A percentile compares a stretch with the other conserved stretches of the same genome.
These are phyloP conservation scores for Melanostigma gelatinosum DNA, from an alignment of 2,113 vertebrate genomes.

Conservation along the genomic window DNA sequence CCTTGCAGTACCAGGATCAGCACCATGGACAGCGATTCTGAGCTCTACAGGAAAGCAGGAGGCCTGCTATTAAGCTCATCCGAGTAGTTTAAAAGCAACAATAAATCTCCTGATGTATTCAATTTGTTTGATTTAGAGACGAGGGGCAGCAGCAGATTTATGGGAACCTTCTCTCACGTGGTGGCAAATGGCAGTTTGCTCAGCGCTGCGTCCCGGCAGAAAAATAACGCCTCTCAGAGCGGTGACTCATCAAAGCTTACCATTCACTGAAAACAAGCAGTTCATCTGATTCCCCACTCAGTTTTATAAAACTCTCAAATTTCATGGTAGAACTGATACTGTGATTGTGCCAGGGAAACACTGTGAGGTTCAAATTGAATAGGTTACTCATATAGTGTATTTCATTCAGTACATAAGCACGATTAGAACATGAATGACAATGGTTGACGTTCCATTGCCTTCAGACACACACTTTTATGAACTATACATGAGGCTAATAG, in stretches of 20 bases:
- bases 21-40: slow-evolving; percentile 47
- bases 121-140: slow-evolving; percentile 68
- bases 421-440: not conserved
- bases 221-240: slow-evolving; percentile 47
- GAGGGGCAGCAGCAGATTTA: slow-evolving; percentile 55
- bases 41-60: not conserved
- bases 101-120: slow-evolving; percentile 62
- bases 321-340: slow-evolving; percentile 8
- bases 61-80: slow-evolving; percentile 15
- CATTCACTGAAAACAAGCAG: slow-evolving; percentile 47
- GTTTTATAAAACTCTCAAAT: slow-evolving; percentile 8
- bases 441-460: not conserved
- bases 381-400: not conserved
- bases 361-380: not conserved
- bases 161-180: slow-evolving; percentile 41
- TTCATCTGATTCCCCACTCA: slow-evolving; percentile 47
- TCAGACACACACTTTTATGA: not conserved
- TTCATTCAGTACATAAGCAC: not conserved
- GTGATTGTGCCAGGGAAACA: slow-evolving; percentile 1
- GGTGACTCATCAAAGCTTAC: slow-evolving; percentile 58
- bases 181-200: slow-evolving; percentile 56
- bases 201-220: slow-evolving; percentile 39
- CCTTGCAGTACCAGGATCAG: slow-evolving; percentile 10
- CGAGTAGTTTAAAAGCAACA: slow-evolving; percentile 46
- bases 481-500: not conserved